These are phyloP conservation scores for Malaclemys terrapin DNA, from an alignment of 2,113 vertebrate genomes.

Conservation along the genomic window DNA sequence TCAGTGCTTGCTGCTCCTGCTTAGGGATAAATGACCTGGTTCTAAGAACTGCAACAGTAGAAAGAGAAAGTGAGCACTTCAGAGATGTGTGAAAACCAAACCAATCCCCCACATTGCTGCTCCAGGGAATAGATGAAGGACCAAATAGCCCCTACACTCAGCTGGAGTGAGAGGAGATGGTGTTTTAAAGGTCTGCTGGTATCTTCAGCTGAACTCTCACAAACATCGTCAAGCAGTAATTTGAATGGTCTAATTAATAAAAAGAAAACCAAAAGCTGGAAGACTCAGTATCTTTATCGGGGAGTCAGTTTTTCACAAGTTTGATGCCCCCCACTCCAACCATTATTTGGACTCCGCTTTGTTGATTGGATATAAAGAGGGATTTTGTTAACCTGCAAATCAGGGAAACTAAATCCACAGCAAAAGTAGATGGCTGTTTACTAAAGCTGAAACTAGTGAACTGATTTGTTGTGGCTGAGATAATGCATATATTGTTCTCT, in stretches of 20 bases:
- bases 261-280: background rate
- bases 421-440: background rate
- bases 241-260: background rate
- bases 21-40: background rate
- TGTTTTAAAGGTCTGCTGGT: background rate
- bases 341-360: background rate
- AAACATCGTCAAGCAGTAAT: background rate
- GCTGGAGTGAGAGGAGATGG: background rate
- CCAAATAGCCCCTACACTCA: background rate
- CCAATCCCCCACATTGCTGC: background rate
- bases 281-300: background rate
- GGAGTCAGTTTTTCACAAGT: background rate
- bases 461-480: background rate
- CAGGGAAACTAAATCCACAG: background rate
- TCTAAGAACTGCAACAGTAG: background rate
- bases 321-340: background rate
- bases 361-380: background rate
- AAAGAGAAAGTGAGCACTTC: background rate
- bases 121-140: background rate
- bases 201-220: background rate
- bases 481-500: fast-evolving
- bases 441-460: background rate
- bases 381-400: background rate
- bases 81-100: background rate
- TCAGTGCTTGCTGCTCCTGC: background rate